Evolutionary conservation across 1,140 invertebrate species (phyloP), one percentile per base, ranked within the genome.

Genomic region (Drosophila biarmipes): DNA sequence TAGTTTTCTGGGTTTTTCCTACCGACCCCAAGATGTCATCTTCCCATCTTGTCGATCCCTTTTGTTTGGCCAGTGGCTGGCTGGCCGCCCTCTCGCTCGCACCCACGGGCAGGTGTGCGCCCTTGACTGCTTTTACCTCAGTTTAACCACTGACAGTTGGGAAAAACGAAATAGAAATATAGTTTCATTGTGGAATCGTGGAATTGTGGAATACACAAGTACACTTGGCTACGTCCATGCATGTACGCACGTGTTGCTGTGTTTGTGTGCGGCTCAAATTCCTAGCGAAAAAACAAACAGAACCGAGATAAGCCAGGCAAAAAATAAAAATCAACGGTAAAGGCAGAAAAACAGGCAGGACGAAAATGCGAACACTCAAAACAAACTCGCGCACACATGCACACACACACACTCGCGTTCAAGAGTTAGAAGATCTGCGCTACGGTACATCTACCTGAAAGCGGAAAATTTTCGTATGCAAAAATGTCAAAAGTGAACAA

Each of bases 401-500:
- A 42, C 15, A n/a, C 24, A 57, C 19, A 59, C 56, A 54, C 59
- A 46, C n/a, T 49, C 56, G 62, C 71, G 62, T 17, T 42, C 27
- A 14, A 42, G 11, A 52, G 46, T 54, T 53, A 61, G 49, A 79
- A 84, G 72, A 84, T 84, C 66, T 57, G 49, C 52, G 40, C 63
- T 75, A 87, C 78, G 74, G 75, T 87, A 87, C 81, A 87, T 76
- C 63, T 89, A 89, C 84, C 84, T 84, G 84, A 89, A 78, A 89
- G 85, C 84, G 84, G 84, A 89, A 89, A 89, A 89, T 89, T 89
- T 89, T 78, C 64, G 58, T 89, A 77, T 80, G 85, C 85, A 89
- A 89, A 89, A 89, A 89, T 89, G 84, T 89, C 84, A 89, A 89
- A 89, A 89, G 85, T 89, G 79, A 89, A 80, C 75, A 71, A 81